Base-by-base conservation (phyloP, 2,113 vertebrate species). In the Hepsetus odoe region DNA sequence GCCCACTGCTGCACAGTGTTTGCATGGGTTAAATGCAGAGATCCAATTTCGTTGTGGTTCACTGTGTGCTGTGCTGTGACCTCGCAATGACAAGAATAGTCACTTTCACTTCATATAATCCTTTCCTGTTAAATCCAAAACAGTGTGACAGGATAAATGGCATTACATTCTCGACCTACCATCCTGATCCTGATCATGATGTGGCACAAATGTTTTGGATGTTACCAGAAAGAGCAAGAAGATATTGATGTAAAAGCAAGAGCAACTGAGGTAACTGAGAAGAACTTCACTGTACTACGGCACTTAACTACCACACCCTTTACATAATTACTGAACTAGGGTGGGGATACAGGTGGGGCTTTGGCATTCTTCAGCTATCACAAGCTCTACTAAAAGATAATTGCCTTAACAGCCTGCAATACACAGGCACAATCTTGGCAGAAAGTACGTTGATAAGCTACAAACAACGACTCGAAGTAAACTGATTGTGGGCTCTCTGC, bases 291-390 rank as follows among this genome's bases (percentile, higher is more conserved):
- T 83, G 77, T 83, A 30, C 30, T 55, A 16, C 59, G 62, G 32
- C 77, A 35, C 64, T 67, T 20, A 38, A 24, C 51, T 44, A 80
- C 82, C 74, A 72, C 82, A 77, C 82, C 82, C 74, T 73, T 61
- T 35, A 62, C 65, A 74, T 84, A 84, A 84, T 84, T 81, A 61
- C 79, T 65, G 66, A 58, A 33, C 64, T 62, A 70, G 44, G 70
- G 77, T 72, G 69, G 71, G 69, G 70, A 42, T 58, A 38, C 77
- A 74, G 79, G 79, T 84, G 81, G 55, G 76, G 76, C 72, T 77
- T 24, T 64, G 78, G 70, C 82, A 80, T 84, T 81, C 74, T 77
- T 65, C 74, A 81, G 62, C 76, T 81, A 81, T 80, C 79, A 58
- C 56, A 76, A 77, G 56, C 79, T 46, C 72, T 72, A 62, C 79